These are phyloP conservation scores for Seriola quinqueradiata DNA, from an alignment of 2,113 vertebrate genomes.

Conservation along the genomic window DNA sequence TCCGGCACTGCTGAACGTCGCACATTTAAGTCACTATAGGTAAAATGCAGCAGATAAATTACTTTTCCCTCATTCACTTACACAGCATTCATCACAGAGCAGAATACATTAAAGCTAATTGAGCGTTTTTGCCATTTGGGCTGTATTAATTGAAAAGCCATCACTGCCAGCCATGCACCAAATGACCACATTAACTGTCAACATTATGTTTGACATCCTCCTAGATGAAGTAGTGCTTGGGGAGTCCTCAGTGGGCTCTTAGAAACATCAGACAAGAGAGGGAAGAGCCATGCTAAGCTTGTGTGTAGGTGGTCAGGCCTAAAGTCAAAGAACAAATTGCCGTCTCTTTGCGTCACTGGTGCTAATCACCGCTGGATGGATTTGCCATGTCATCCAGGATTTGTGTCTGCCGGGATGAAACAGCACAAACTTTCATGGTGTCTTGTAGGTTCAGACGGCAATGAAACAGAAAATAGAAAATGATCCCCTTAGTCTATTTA, in stretches of 20 bases:
- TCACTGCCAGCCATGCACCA: slow-evolving; percentile 76
- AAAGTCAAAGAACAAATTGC: slow-evolving; percentile 75
- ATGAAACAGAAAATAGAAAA: slow-evolving; percentile 61
- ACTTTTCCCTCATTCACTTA: slow-evolving; percentile 52
- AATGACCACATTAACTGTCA: slow-evolving; percentile 80
- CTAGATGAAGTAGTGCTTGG: slow-evolving; percentile 69
- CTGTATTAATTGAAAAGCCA: slow-evolving; percentile 81
- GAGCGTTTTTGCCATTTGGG: slow-evolving; percentile 79
- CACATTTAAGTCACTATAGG: slow-evolving; percentile 53
- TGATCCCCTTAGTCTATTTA: slow-evolving; percentile 61
- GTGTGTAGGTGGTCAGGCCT: slow-evolving; percentile 69
- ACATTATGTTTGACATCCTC: slow-evolving; percentile 77
- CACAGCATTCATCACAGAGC: slow-evolving; percentile 62
- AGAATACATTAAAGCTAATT: slow-evolving; percentile 80
- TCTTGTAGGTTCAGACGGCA: slow-evolving; percentile 30
- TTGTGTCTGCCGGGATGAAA: slow-evolving; percentile 51
- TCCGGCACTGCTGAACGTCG: slow-evolving; percentile 37
- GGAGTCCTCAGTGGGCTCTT: slow-evolving; percentile 68
- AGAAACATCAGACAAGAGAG: slow-evolving; percentile 47
- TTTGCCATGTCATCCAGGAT: slow-evolving; percentile 61
- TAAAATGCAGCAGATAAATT: slow-evolving; percentile 59
- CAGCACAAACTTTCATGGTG: slow-evolving; percentile 30
- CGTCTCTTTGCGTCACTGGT: slow-evolving; percentile 49
- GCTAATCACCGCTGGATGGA: slow-evolving; percentile 65
- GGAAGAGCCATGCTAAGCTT: slow-evolving; percentile 35